These are phyloP conservation scores for Fistularia tabacaria DNA, from an alignment of 2,797 vertebrate genomes.

Conservation along the genomic window DNA sequence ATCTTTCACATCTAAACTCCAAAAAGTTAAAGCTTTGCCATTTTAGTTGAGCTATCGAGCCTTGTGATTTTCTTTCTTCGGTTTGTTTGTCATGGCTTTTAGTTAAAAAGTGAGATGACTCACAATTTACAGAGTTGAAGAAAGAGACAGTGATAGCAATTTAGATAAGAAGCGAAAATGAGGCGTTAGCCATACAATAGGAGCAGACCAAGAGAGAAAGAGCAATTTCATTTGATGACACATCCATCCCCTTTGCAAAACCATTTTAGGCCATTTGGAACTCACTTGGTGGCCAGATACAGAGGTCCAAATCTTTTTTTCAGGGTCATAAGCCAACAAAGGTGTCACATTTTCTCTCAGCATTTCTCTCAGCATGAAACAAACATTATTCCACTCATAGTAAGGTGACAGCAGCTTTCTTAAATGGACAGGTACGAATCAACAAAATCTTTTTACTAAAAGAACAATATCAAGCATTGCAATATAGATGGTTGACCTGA, in stretches of 20 bases:
- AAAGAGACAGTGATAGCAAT: not conserved
- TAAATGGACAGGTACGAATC: too few relatives aligned
- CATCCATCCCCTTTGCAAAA: conserved; percentile 1
- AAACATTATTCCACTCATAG: too few relatives aligned
- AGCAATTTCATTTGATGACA: conserved; percentile 15
- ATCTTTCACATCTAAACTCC: not conserved
- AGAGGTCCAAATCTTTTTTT: too few relatives aligned
- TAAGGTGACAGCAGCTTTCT: too few relatives aligned
- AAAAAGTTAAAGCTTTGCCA: not conserved
- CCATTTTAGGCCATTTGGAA: too few relatives aligned
- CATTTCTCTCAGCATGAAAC: too few relatives aligned
- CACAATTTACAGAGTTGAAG: not conserved
- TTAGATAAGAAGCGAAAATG: conserved; percentile 1
- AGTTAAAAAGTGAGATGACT: not conserved
- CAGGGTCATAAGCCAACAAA: too few relatives aligned
- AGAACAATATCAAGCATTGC: too few relatives aligned
- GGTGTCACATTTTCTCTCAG: too few relatives aligned
- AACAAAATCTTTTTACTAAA: too few relatives aligned
- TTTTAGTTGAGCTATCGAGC: not conserved
- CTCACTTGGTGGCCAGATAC: too few relatives aligned
- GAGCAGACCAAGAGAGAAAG: not conserved
- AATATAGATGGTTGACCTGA: too few relatives aligned
- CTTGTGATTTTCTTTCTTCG: not conserved
- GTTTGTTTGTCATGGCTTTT: conserved; percentile 3
- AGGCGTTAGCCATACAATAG: not conserved